A percentile compares a stretch with the other conserved stretches of the same genome.
Conservation (phyloP, 1,140 invertebrate genomes). For the Ips nitidus region DNA sequence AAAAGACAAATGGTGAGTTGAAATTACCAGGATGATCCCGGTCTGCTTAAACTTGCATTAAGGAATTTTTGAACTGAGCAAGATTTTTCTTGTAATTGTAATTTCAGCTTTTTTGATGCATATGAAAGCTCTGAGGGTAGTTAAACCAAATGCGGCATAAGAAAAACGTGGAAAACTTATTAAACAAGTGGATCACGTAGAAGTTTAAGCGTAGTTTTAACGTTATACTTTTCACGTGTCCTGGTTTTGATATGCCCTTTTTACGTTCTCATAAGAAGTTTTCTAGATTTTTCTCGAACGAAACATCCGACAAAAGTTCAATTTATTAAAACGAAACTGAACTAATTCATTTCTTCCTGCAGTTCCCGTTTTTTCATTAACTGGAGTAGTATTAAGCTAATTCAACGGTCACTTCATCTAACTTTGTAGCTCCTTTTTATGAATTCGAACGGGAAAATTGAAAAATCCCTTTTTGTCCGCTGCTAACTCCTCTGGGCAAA, state of each 20-base stretch:
- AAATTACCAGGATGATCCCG: no score
- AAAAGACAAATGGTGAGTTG: no score
- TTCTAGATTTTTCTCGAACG: no score
- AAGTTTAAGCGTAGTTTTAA: slow-evolving; percentile 34
- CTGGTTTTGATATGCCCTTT: slow-evolving; percentile 16
- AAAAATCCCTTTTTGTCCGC: slow-evolving; percentile 10
- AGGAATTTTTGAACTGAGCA: no score
- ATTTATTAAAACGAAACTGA: no score
- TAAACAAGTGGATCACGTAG: slow-evolving; percentile 34
- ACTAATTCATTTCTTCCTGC: no score
- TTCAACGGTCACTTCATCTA: slow-evolving; percentile 9
- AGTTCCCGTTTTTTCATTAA: background rate
- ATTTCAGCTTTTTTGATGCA: no score
- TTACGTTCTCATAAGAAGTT: background rate
- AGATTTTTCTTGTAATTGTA: no score
- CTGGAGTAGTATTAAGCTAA: background rate
- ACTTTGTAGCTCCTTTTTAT: slow-evolving; percentile 8
- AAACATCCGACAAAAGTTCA: no score
- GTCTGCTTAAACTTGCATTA: no score
- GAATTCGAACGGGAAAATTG: background rate
- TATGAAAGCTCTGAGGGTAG: no score
- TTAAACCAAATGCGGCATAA: background rate
- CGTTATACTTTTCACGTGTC: slow-evolving; percentile 36
- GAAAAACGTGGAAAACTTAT: slow-evolving; percentile 29
- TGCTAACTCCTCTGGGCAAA: background rate